phyloP scores from a whole-genome alignment of 2,888 invertebrate species.

The Omphaloscelis lunosa region DNA sequence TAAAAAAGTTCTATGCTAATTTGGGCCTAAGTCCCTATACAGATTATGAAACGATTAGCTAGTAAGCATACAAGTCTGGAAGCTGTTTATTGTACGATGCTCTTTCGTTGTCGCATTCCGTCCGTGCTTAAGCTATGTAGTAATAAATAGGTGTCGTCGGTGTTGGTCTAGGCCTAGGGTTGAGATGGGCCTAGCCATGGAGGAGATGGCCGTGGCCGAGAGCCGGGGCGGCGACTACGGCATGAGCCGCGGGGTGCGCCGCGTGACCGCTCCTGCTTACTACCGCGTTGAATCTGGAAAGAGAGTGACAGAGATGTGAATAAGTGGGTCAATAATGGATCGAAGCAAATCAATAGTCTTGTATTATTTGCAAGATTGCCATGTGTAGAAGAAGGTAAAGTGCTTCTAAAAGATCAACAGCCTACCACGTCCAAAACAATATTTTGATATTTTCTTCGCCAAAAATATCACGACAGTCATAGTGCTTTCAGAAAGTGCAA shows the following conservation, averaged over 20 bases:
- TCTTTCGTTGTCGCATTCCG: slow-evolving; percentile 80
- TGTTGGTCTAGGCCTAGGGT: slow-evolving; percentile 58
- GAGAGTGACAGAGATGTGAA: not conserved
- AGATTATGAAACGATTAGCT: slow-evolving; percentile 86
- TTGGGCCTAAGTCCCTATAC: slow-evolving; percentile 84
- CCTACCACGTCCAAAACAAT: not conserved
- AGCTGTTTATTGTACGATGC: slow-evolving; percentile 73
- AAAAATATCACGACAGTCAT: not conserved
- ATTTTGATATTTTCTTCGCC: not conserved
- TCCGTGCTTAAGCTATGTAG: slow-evolving; percentile 84
- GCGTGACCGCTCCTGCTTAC: slow-evolving; percentile 91
- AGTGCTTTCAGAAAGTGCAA: not conserved
- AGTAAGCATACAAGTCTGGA: slow-evolving; percentile 62
- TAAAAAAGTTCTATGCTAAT: slow-evolving; percentile 69
- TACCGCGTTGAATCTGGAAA: slow-evolving; percentile 91
- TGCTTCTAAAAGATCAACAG: not conserved
- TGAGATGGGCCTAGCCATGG: slow-evolving; percentile 76
- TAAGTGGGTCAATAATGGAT: not conserved
- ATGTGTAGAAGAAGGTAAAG: not conserved
- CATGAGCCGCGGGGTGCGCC: slow-evolving; percentile 86
- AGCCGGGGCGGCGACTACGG: slow-evolving; percentile 82
- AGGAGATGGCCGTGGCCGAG: slow-evolving; percentile 77
- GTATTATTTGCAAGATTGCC: too few relatives aligned
- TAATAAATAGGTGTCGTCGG: slow-evolving; percentile 83
- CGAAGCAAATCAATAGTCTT: not conserved